Percentiles rank a stretch among this genome's conserved stretches.
Conservation (phyloP, 2,888 invertebrate species). For the Parnassius apollo region DNA sequence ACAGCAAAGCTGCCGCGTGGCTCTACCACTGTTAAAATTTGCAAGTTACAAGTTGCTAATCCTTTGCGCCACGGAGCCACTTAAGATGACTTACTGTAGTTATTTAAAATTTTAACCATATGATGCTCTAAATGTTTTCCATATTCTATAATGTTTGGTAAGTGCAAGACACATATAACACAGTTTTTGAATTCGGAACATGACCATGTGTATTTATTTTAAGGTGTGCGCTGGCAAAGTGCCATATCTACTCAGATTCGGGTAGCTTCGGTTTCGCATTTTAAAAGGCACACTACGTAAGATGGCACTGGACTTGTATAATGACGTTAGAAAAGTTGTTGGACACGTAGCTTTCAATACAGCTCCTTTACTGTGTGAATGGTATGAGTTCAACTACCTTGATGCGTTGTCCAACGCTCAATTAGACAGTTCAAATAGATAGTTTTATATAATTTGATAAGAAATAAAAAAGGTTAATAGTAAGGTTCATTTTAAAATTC, state of each 20-base stretch:
- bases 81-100: no score
- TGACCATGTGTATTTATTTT: slow-evolving; percentile 37
- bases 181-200: slow-evolving; percentile 30
- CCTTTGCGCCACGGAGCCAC: no score
- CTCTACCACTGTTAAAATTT: no score
- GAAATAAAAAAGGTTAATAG: no score
- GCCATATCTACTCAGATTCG: slow-evolving; percentile 53
- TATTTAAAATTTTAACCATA: no score
- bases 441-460: no score
- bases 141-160: not conserved
- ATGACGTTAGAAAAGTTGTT: slow-evolving; percentile 33
- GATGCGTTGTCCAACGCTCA: no score
- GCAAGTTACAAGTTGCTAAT: no score
- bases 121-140: not conserved
- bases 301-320: slow-evolving; percentile 34
- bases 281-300: slow-evolving; percentile 49
- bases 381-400: no score
- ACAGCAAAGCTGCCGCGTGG: no score
- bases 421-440: no score
- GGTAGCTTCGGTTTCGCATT: slow-evolving; percentile 47
- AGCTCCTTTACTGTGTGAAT: not conserved
- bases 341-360: slow-evolving; percentile 21
- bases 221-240: slow-evolving; percentile 49
- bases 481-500: no score
- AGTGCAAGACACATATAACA: not conserved